A percentile compares a stretch with the other conserved stretches of the same genome.
phyloP scores from a whole-genome alignment of 1,140 invertebrate species.

The Venturia canescens region DNA sequence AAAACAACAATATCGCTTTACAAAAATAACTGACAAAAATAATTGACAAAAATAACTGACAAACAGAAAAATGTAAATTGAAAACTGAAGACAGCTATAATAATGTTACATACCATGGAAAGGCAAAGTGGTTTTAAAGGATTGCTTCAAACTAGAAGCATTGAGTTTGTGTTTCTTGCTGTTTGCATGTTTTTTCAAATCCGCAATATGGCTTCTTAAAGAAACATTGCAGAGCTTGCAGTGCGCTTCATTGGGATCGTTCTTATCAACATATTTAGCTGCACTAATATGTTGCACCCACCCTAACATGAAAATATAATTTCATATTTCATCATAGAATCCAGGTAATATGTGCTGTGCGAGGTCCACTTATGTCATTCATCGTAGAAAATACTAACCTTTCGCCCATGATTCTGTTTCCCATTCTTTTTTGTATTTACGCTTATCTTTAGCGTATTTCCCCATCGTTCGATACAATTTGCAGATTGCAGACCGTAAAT shows the following conservation, averaged over 20 bases:
- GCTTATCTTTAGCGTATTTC: conserved; percentile 12
- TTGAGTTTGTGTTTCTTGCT: neutral
- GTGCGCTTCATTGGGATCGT: conserved; percentile 16
- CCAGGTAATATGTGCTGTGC: neutral
- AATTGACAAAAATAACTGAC: neutral
- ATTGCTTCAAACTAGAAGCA: neutral
- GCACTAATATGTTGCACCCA: conserved; percentile 29
- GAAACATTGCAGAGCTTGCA: conserved; percentile 23
- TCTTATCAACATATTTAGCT: conserved; percentile 9
- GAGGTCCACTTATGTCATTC: neutral
- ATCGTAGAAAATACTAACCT: neutral
- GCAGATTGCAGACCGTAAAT: no score
- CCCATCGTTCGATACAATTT: neutral
- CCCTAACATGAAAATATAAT: neutral
- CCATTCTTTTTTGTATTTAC: conserved; percentile 23
- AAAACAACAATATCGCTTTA: neutral
- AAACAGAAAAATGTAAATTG: neutral
- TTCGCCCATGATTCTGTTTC: conserved; percentile 8
- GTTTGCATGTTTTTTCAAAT: conserved; percentile 6
- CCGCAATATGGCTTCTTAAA: conserved; percentile 19
- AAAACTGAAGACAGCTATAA: no score
- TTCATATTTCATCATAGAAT: neutral
- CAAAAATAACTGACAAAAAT: no score
- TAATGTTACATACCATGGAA: neutral
- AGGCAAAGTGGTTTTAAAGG: neutral